Base-by-base conservation (phyloP, 1,140 invertebrate species). In the Episyrphus balteatus region DNA sequence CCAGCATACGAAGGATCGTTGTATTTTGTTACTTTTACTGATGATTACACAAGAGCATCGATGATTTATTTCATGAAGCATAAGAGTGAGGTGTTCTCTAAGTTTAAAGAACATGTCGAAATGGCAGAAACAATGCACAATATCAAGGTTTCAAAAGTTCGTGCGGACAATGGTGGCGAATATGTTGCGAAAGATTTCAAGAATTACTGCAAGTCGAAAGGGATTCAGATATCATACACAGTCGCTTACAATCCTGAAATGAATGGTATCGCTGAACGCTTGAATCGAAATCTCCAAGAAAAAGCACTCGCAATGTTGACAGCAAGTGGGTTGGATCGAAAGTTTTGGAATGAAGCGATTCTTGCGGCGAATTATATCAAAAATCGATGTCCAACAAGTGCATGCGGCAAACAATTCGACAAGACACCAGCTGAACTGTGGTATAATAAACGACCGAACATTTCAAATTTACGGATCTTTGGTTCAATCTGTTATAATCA, bases 181-280 rank as follows among this genome's bases (percentile, higher is more conserved):
- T 64, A 55, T 42, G 18, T 46, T n/a, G 54, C 52, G 19, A 21
- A 42, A 32, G 34, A 53, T 10, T 31, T 42, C n/a, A 15, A 30
- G 18, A 21, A 38, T 12, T 51, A 13, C 13, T 43, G 31, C 17
- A 47, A 42, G 17, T 5, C 10, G 18, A 37, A 47, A 47, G 46
- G 50, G 13, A 51, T 57, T 30, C 50, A 54, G 46, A 7, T 47
- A 10, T 32, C 58, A 46, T 26, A 30, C n/a, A 58, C 59, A 13
- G 52, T 55, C 26, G n/a, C 56, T 2, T 61, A 60, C 47, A 51
- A 51, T 38, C 61, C 62, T 13, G 44, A 68, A 46, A 50, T 55
- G 44, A 68, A 68, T 54, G 58, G 62, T 10, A 48, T 60, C 7
- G 50, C 53, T 10, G 62, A 70, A 50, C 15, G 59, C 38, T 45